Conservation (phyloP, 2,797 vertebrate species). For the Rousettus madagascariensis region DNA sequence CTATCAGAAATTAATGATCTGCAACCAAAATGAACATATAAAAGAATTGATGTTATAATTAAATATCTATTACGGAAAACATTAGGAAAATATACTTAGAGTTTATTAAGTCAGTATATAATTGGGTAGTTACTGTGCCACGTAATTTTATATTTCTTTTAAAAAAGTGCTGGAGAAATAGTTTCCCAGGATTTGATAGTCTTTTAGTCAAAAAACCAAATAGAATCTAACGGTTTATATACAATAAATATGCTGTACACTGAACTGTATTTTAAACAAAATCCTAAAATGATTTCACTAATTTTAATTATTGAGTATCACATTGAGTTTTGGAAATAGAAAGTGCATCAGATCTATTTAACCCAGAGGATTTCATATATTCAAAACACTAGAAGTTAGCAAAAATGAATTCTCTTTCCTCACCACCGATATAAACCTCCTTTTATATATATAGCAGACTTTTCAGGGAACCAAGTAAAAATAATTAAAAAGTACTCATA, state of each 20-base stretch:
- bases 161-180: background rate
- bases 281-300: background rate
- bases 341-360: background rate
- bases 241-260: background rate
- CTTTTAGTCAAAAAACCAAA: conserved; percentile 13
- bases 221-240: background rate
- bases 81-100: background rate
- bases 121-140: background rate
- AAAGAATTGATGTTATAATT: conserved; percentile 56
- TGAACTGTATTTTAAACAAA: background rate
- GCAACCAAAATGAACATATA: conserved; percentile 26
- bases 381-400: background rate
- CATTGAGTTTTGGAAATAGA: background rate
- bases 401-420: background rate
- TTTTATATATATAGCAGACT: background rate
- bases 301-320: background rate
- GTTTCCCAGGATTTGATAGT: background rate
- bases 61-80: background rate
- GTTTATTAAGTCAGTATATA: conserved; percentile 41
- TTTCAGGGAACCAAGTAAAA: conserved; percentile 16
- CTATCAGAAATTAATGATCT: conserved; percentile 58
- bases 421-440: background rate
- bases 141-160: background rate
- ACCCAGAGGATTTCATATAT: background rate
- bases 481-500: background rate